phyloP scores from a whole-genome alignment of 1,140 invertebrate species.

The Triops cancriformis region DNA sequence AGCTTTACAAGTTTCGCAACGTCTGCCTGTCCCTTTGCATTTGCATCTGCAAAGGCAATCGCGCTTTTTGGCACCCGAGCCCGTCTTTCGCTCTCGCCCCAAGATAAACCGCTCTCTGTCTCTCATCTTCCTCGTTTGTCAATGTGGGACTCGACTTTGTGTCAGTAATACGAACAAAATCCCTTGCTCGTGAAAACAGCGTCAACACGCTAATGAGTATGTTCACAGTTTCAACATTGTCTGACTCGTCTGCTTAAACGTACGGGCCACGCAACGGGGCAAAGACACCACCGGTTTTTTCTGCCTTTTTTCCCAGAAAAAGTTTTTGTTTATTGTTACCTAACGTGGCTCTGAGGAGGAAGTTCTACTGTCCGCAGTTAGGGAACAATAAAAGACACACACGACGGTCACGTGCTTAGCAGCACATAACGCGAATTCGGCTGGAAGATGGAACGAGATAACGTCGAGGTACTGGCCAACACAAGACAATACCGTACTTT shows the following conservation, averaged over 20 bases:
- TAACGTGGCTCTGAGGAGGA: background rate
- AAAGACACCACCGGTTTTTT: no score
- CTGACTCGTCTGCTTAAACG: no score
- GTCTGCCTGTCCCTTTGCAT: background rate
- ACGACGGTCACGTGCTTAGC: background rate
- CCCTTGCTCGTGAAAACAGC: background rate
- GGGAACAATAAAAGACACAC: background rate
- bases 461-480: background rate
- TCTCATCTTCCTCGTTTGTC: background rate
- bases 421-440: background rate
- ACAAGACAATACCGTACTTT: background rate
- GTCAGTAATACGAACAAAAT: background rate
- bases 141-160: background rate
- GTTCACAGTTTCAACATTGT: no score
- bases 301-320: no score
- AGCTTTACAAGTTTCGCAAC: constrained; percentile 5
- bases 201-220: background rate
- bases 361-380: background rate
- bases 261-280: no score
- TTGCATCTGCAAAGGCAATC: background rate
- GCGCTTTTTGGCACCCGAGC: background rate
- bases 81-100: background rate
- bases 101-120: background rate
- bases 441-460: background rate
- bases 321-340: no score